Percentiles rank a stretch among this genome's conserved stretches.
These are phyloP conservation scores for Alectoris magna DNA, from an alignment of 2,797 vertebrate species.

Conservation along the genomic window DNA sequence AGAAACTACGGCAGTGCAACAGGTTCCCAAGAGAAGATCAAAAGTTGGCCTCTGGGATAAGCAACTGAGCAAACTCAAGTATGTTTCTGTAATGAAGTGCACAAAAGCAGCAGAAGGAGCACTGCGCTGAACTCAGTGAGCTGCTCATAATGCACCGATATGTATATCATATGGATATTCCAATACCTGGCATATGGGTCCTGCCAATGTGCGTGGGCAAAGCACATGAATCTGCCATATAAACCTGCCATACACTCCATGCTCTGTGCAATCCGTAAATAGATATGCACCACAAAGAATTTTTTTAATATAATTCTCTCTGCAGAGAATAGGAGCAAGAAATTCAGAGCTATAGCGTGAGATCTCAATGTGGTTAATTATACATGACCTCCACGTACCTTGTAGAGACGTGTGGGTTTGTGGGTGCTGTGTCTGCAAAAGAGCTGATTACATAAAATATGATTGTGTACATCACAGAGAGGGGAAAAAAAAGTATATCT, in stretches of 20 bases:
- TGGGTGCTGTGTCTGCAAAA: neutral
- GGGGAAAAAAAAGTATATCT: neutral
- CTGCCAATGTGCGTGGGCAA: neutral
- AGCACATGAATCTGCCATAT: neutral
- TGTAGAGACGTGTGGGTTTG: neutral
- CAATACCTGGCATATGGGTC: neutral
- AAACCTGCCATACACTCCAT: neutral
- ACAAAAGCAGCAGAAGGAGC: slow-evolving; percentile 47
- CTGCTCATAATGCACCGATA: slow-evolving; percentile 51
- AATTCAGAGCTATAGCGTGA: neutral
- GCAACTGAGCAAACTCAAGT: slow-evolving; percentile 60
- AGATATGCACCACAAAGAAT: neutral
- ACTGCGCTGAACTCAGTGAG: neutral
- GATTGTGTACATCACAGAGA: fast-evolving
- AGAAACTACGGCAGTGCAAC: slow-evolving; percentile 64
- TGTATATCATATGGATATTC: slow-evolving; percentile 54
- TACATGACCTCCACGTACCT: neutral
- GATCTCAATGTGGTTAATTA: fast-evolving
- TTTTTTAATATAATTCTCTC: neutral
- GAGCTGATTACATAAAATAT: neutral
- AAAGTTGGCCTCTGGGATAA: slow-evolving; percentile 73
- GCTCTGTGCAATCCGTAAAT: fast-evolving
- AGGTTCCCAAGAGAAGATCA: slow-evolving; percentile 77
- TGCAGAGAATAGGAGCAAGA: neutral
- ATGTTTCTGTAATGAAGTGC: slow-evolving; percentile 53